A percentile compares a stretch with the other conserved stretches of the same genome.
phyloP scores from a whole-genome alignment of 1,140 invertebrate species.

The Macrotrachela quadricornifera region DNA sequence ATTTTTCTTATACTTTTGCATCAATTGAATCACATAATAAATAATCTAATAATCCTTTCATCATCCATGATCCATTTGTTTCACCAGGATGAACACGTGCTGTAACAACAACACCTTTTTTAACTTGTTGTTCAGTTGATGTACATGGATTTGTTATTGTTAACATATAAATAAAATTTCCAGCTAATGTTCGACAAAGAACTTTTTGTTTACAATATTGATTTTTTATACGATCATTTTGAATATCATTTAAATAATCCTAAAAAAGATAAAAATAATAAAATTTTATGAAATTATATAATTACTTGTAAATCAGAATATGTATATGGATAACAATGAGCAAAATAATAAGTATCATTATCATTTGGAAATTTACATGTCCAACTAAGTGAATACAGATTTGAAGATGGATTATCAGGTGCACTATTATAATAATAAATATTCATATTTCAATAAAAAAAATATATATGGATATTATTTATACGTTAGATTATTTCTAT shows the following conservation, averaged over 20 bases:
- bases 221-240: conserved; percentile 23
- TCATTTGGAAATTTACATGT: conserved; percentile 18
- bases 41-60: conserved; percentile 30
- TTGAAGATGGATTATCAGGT: too few relatives aligned
- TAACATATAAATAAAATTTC: conserved; percentile 28
- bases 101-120: conserved; percentile 36
- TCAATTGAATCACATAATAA: conserved; percentile 21
- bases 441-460: too few relatives aligned
- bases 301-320: conserved; percentile 27
- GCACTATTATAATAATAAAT: too few relatives aligned
- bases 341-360: conserved; percentile 25
- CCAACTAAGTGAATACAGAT: conserved; percentile 25
- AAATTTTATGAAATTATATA: not conserved
- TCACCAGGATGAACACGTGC: conserved; percentile 31
- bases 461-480: not conserved
- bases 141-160: conserved; percentile 23
- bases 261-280: conserved; percentile 34
- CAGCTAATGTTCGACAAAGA: conserved; percentile 25
- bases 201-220: conserved; percentile 27
- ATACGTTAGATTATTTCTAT: conserved; percentile 58
- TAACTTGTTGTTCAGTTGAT: conserved; percentile 12
- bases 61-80: conserved; percentile 31
- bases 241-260: conserved; percentile 22
- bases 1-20: conserved; percentile 19
- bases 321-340: conserved; percentile 30